Evolutionary conservation across 2,888 invertebrate genomes (phyloP), one percentile per base, ranked within the genome.

Genomic region (Tachystola acroxantha): DNA sequence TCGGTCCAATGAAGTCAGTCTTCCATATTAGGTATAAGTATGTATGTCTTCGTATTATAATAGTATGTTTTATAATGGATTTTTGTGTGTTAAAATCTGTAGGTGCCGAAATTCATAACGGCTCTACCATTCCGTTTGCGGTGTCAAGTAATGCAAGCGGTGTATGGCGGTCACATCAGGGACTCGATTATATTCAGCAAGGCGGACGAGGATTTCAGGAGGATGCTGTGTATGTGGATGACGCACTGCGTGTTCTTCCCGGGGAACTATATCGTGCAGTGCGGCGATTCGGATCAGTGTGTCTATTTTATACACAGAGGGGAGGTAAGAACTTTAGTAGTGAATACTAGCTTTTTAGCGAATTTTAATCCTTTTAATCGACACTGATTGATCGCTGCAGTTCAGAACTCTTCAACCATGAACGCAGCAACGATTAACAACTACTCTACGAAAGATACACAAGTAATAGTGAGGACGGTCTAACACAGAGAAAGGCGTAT

Each of bases 221-320:
- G 85, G 35, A 89, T 89, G 81, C 50, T 89, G 2, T 69, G 72
- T 0, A 77, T 78, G 69, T 81, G 87, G 74, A 64, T 89, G 58
- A 75, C 74, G 12, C 87, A 84, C 38, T 81, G 80, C 10, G 81
- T 88, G 0, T 89, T 88, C 56, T 89, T 88, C 45, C 82, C 88
- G 2, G 85, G 88, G 2, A 88, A 89, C 56, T 88, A 88, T 37
- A 88, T 89, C 7, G 88, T 89, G 7, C 88, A 89, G 45, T 77
- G 82, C 24, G 88, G 89, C 1, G 88, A 89, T 49, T 81, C 87
- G 0, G 85, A 89, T 48, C 87, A 88, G 42, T 82, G 86, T 38
- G 88, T 89, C 62, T 89, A 89, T 47, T 89, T 89, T 39, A 88
- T 89, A 58, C 87, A 89, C 47, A 68, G 82, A 48, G 89, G 89